Percentiles rank a stretch among this genome's conserved stretches.
These are phyloP conservation scores for Drosophila bipectinata DNA, from an alignment of 1,140 invertebrate species.

Conservation along the genomic window DNA sequence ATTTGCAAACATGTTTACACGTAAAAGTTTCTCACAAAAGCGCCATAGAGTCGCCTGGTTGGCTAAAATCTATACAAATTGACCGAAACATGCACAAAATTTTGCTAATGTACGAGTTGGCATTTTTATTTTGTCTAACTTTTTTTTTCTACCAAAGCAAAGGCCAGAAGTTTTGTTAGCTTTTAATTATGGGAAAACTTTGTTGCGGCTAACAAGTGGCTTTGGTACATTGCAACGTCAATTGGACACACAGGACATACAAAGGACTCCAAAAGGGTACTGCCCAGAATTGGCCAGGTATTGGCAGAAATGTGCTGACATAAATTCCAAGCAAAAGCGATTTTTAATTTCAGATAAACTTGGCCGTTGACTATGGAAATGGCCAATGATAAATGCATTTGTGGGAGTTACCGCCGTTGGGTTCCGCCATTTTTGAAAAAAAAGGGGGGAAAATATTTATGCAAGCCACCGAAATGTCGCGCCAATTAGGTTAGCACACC, in stretches of 20 bases:
- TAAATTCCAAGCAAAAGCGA: slow-evolving; percentile 69
- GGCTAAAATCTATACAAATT: slow-evolving; percentile 45
- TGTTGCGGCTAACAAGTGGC: slow-evolving; percentile 43
- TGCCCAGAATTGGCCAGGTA: not conserved
- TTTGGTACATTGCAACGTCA: slow-evolving; percentile 38
- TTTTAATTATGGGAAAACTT: slow-evolving; percentile 69
- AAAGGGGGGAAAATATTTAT: slow-evolving; percentile 24
- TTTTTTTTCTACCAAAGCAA: slow-evolving; percentile 23
- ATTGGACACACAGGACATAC: slow-evolving; percentile 24
- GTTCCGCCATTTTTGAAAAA: slow-evolving; percentile 21
- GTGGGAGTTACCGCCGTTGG: slow-evolving; percentile 14
- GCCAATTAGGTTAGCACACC: slow-evolving; percentile 47
- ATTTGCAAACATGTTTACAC: slow-evolving; percentile 9
- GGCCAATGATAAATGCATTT: slow-evolving; percentile 66
- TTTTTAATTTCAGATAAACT: slow-evolving; percentile 79
- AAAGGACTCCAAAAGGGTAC: slow-evolving; percentile 27
- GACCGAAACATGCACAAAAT: slow-evolving; percentile 24
- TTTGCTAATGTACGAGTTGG: slow-evolving; percentile 25
- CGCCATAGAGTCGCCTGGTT: slow-evolving; percentile 9
- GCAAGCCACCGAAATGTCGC: slow-evolving; percentile 45
- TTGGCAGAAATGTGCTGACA: slow-evolving; percentile 62
- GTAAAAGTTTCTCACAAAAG: slow-evolving; percentile 52
- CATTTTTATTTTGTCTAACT: slow-evolving; percentile 12
- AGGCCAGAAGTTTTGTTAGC: slow-evolving; percentile 44
- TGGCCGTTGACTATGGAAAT: slow-evolving; percentile 49